Percentiles rank a stretch among this genome's conserved stretches.
phyloP scores from a whole-genome alignment of 2,797 vertebrate genomes.

The Enteromius fasciolatus region DNA sequence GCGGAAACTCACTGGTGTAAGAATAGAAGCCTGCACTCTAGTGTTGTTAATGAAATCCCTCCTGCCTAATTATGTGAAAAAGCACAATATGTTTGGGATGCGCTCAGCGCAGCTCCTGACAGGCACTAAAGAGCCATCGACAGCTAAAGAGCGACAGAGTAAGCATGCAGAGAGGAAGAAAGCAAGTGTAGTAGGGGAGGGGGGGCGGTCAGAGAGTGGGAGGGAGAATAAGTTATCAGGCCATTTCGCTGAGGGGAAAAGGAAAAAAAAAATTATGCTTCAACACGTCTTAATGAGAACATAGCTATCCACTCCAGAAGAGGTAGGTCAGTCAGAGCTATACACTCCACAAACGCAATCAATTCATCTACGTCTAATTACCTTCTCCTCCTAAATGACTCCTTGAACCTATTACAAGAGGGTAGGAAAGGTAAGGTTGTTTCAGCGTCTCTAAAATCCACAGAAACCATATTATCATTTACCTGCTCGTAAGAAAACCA shows the following conservation, averaged over 20 bases:
- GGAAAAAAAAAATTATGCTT: conserved; percentile 57
- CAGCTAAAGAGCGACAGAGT: conserved; percentile 61
- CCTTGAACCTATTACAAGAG: conserved; percentile 15
- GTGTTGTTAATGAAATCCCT: conserved; percentile 74
- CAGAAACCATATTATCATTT: neutral
- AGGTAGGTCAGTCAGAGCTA: conserved; percentile 17
- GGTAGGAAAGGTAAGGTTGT: neutral
- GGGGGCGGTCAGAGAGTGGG: conserved; percentile 7
- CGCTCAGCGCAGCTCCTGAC: conserved; percentile 68
- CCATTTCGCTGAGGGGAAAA: neutral
- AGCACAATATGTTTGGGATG: conserved; percentile 79
- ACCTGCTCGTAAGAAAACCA: neutral
- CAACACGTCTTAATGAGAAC: conserved; percentile 79
- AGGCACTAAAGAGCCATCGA: conserved; percentile 77
- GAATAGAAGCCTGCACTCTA: conserved; percentile 48
- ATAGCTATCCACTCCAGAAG: conserved; percentile 37
- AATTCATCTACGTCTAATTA: conserved; percentile 40
- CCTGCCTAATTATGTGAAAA: conserved; percentile 81
- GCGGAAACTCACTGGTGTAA: conserved; percentile 32
- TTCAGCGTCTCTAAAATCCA: neutral
- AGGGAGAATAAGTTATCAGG: conserved; percentile 38
- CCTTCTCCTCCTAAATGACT: conserved; percentile 18
- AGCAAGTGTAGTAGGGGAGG: neutral
- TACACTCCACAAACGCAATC: neutral
- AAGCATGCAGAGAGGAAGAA: conserved; percentile 7